These are phyloP conservation scores for Acanthaster planci DNA, from an alignment of 35 echinoderm and acorn worm species.

Conservation along the genomic window DNA sequence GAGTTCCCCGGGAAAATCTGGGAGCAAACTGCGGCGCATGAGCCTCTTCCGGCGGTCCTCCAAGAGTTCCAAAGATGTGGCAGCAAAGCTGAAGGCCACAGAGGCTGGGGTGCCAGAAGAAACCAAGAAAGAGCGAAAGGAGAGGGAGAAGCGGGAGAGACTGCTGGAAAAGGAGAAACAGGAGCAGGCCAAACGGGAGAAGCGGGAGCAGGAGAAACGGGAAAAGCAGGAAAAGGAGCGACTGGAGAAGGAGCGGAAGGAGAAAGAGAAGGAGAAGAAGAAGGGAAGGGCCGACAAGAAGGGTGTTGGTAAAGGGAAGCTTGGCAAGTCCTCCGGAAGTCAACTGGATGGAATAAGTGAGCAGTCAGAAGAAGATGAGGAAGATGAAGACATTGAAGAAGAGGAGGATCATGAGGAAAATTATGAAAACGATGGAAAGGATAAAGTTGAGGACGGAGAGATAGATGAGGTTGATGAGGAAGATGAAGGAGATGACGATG, in stretches of 20 bases:
- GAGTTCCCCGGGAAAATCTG: not conserved
- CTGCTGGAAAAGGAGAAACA: conserved; percentile 23
- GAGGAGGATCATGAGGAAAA: not conserved
- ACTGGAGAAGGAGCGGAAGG: conserved; percentile 21
- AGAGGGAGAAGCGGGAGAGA: conserved; percentile 23
- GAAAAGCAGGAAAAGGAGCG: conserved; percentile 37
- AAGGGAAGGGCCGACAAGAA: conserved; percentile 17
- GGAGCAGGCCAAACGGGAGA: conserved; percentile 44
- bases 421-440: conserved; percentile 16
- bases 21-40: conserved; percentile 46
- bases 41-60: conserved; percentile 66
- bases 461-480: conserved; percentile 46
- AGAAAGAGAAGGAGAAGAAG: conserved; percentile 36
- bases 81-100: not conserved
- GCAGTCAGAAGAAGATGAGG: conserved; percentile 17
- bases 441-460: conserved; percentile 62
- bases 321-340: conserved; percentile 1
- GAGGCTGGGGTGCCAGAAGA: conserved; percentile 27
- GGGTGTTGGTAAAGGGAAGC: conserved; percentile 19
- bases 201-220: conserved; percentile 46
- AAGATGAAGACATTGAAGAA: conserved; percentile 15
- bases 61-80: conserved; percentile 39
- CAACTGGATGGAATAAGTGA: conserved; percentile 16
- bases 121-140: conserved; percentile 24
- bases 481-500: conserved; percentile 65